Conservation (phyloP, 2,888 invertebrate genomes). For the Xanthorhoe designata region DNA sequence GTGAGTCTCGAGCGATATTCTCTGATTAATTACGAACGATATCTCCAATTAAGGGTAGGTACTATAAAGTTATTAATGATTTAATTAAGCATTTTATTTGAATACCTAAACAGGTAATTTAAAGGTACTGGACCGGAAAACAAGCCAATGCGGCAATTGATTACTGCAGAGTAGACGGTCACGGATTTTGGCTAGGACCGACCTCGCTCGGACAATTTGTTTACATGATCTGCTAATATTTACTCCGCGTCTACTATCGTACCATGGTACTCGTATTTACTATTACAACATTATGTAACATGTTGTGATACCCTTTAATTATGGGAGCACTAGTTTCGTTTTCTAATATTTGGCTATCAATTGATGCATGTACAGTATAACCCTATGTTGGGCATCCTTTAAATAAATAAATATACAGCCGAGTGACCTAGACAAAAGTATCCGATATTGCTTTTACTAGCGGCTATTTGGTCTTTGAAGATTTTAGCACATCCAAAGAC, state of each 20-base stretch:
- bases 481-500: too few relatives aligned
- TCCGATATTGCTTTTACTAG: too few relatives aligned
- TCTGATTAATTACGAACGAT: too few relatives aligned
- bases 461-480: too few relatives aligned
- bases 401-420: not conserved
- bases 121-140: not conserved
- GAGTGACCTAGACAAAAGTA: not conserved
- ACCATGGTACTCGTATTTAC: not conserved
- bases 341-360: too few relatives aligned
- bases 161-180: slow-evolving; percentile 8
- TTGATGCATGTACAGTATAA: too few relatives aligned
- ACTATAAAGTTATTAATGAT: too few relatives aligned
- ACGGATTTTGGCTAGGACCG: not conserved
- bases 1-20: too few relatives aligned
- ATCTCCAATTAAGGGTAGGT: too few relatives aligned
- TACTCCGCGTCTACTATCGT: not conserved
- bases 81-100: not conserved
- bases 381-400: too few relatives aligned
- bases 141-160: slow-evolving; percentile 10
- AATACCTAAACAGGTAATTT: not conserved
- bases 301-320: too few relatives aligned
- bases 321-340: too few relatives aligned
- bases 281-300: not conserved
- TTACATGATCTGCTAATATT: slow-evolving; percentile 6
- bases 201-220: not conserved